phyloP scores from a whole-genome alignment of 2,888 invertebrate species.

The Crocallis elinguaria region DNA sequence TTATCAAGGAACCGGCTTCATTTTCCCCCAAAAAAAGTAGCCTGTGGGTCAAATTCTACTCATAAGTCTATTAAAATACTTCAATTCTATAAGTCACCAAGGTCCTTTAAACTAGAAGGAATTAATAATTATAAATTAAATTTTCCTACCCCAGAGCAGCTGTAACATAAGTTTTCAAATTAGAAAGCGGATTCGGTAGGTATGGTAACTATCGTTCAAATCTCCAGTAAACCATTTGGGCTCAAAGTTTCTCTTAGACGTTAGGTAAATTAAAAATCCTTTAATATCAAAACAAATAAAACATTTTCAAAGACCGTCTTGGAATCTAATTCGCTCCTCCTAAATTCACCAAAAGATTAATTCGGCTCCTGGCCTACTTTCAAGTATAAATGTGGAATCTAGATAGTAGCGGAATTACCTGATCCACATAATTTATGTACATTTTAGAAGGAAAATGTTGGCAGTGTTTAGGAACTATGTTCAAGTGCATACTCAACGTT shows the following conservation, averaged over 20 bases:
- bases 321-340: constrained; percentile 7
- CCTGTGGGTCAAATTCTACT: too few relatives aligned
- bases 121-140: too few relatives aligned
- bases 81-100: too few relatives aligned
- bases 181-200: not conserved
- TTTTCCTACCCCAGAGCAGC: too few relatives aligned
- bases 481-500: not conserved
- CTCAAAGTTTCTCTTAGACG: not conserved
- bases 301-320: constrained; percentile 4
- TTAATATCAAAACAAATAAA: constrained; percentile 18
- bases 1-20: too few relatives aligned
- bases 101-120: too few relatives aligned
- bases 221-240: not conserved
- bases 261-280: constrained; percentile 5
- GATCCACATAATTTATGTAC: constrained; percentile 2
- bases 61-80: too few relatives aligned
- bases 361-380: constrained; percentile 15
- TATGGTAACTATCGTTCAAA: not conserved
- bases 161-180: too few relatives aligned
- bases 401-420: constrained; percentile 3
- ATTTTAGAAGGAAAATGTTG: not conserved
- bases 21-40: too few relatives aligned
- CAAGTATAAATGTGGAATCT: not conserved
- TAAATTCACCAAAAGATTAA: constrained; percentile 20
- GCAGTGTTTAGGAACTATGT: not conserved